phyloP scores from a whole-genome alignment of 1,140 invertebrate genomes.

The Maconellicoccus hirsutus region DNA sequence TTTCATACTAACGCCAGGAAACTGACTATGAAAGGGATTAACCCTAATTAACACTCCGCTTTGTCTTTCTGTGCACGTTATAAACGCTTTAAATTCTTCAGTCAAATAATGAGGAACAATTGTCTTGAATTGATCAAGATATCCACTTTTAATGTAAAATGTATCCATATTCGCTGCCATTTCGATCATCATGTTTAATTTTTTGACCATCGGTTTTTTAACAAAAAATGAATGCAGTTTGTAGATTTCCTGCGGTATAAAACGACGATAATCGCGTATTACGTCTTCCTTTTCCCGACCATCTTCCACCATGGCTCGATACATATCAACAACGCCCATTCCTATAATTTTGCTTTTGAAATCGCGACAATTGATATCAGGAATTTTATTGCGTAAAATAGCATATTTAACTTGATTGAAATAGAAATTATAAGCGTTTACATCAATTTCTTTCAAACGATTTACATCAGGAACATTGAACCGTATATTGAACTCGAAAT shows the following conservation, averaged over 20 bases:
- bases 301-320: constrained; percentile 61
- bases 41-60: constrained; percentile 40
- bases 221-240: constrained; percentile 60
- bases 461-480: constrained; percentile 54
- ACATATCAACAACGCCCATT: constrained; percentile 74
- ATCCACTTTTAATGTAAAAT: constrained; percentile 56
- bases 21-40: constrained; percentile 52
- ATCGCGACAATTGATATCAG: constrained; percentile 60
- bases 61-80: constrained; percentile 37
- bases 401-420: constrained; percentile 72
- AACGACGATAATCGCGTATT: constrained; percentile 63
- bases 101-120: constrained; percentile 68
- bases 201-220: constrained; percentile 54
- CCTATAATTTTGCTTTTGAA: constrained; percentile 63
- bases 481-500: constrained; percentile 61
- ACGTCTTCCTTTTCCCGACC: constrained; percentile 48
- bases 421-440: constrained; percentile 66
- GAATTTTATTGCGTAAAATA: constrained; percentile 62
- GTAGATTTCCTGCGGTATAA: constrained; percentile 62
- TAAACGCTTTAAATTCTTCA: constrained; percentile 58
- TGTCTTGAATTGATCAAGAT: constrained; percentile 59
- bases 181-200: constrained; percentile 24
- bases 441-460: constrained; percentile 52
- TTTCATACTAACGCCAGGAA: constrained; percentile 51
- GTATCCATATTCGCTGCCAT: constrained; percentile 39